Conservation (phyloP, 2,113 vertebrate genomes). For the Neoarius graeffei region DNA sequence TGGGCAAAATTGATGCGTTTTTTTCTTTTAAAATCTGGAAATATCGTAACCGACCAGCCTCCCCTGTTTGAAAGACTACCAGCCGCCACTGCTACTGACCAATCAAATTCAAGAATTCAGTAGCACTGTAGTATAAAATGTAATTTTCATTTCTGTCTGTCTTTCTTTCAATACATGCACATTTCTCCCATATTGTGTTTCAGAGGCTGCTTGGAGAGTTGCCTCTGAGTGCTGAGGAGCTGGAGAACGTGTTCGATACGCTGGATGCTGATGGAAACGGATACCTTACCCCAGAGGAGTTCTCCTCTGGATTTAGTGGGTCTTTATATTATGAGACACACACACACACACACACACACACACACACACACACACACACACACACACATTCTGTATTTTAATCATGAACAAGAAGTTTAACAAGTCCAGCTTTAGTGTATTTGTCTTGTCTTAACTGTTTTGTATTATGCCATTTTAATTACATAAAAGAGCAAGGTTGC, state of each 20-base stretch:
- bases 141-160: too few species aligned
- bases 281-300: conserved; percentile 86
- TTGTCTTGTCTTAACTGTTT: neutral
- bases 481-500: too few species aligned
- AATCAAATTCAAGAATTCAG: neutral
- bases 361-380: neutral
- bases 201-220: conserved; percentile 76
- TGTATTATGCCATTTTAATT: neutral
- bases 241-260: conserved; percentile 87
- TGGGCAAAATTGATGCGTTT: too few species aligned
- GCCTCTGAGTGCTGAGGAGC: conserved; percentile 82
- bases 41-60: too few species aligned
- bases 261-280: conserved; percentile 88
- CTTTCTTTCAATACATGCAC: neutral
- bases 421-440: neutral
- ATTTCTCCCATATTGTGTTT: conserved; percentile 36
- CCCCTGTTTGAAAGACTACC: too few species aligned
- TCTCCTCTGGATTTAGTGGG: conserved; percentile 88
- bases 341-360: neutral
- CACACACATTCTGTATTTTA: neutral
- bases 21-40: too few species aligned
- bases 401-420: neutral
- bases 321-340: conserved; percentile 46
- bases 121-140: neutral
- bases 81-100: too few species aligned